These are phyloP conservation scores for Halictus ligatus DNA, from an alignment of 2,888 invertebrate species.

Conservation along the genomic window DNA sequence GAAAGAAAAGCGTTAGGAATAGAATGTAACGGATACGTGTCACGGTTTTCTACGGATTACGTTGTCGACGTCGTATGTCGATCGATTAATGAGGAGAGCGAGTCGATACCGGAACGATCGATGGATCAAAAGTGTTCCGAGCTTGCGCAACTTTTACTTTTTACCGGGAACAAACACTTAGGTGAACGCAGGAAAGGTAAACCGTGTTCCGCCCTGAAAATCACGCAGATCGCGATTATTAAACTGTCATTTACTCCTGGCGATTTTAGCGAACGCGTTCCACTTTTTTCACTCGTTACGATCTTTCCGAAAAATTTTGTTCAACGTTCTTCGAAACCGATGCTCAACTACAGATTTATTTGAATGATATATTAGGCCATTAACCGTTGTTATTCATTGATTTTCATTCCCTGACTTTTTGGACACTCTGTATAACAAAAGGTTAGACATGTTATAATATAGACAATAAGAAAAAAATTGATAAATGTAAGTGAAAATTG, in stretches of 20 bases:
- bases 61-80: background rate
- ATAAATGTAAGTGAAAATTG: too few species aligned
- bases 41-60: conserved; percentile 24
- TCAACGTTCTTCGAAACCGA: too few species aligned
- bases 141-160: conserved; percentile 53
- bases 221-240: background rate
- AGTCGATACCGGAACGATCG: conserved; percentile 18
- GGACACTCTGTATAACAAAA: too few species aligned
- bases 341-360: too few species aligned
- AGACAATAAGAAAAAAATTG: too few species aligned
- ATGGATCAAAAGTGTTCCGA: conserved; percentile 57
- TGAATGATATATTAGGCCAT: too few species aligned
- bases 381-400: too few species aligned
- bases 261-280: background rate
- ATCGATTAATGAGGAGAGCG: conserved; percentile 31
- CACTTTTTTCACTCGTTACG: background rate
- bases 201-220: conserved; percentile 52
- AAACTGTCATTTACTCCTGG: conserved; percentile 14
- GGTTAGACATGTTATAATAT: too few species aligned
- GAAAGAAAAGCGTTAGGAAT: background rate
- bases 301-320: background rate
- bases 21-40: conserved; percentile 37
- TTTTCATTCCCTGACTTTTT: too few species aligned
- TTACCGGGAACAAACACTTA: conserved; percentile 11
- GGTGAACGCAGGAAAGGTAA: background rate